Conservation (phyloP, 2,888 invertebrate genomes). For the Drosophila atripex region DNA sequence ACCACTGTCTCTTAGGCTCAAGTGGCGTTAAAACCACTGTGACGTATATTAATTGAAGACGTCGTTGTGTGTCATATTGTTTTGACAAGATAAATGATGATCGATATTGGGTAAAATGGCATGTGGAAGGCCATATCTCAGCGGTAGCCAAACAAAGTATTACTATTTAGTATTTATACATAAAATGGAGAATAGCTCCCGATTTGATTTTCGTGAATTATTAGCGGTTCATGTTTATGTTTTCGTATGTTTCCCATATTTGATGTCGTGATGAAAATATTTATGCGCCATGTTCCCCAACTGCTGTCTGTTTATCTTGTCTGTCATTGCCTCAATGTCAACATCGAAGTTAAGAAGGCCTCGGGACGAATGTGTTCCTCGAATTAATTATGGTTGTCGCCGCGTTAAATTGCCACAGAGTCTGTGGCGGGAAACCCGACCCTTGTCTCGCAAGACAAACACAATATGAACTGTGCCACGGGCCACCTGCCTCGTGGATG, state of each 20-base stretch:
- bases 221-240: constrained; percentile 3
- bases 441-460: constrained; percentile 9
- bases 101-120: not conserved
- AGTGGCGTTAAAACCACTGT: constrained; percentile 1
- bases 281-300: constrained; percentile 12
- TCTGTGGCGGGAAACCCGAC: constrained; percentile 26
- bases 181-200: not conserved
- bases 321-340: constrained; percentile 46
- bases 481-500: constrained; percentile 24
- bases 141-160: not conserved
- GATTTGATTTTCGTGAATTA: not conserved
- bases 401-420: constrained; percentile 50
- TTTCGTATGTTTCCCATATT: constrained; percentile 33
- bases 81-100: constrained; percentile 4
- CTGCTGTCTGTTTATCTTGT: constrained; percentile 25
- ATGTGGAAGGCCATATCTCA: not conserved
- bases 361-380: constrained; percentile 45
- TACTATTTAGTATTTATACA: not conserved
- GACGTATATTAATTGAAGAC: constrained; percentile 4
- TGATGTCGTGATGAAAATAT: constrained; percentile 32
- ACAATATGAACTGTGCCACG: constrained; percentile 4
- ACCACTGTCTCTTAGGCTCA: not conserved
- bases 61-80: not conserved
- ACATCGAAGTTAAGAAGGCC: constrained; percentile 29
- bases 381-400: constrained; percentile 65